These are phyloP conservation scores for Auanema sp. DNA, from an alignment of 2,888 invertebrate species.

Conservation along the genomic window DNA sequence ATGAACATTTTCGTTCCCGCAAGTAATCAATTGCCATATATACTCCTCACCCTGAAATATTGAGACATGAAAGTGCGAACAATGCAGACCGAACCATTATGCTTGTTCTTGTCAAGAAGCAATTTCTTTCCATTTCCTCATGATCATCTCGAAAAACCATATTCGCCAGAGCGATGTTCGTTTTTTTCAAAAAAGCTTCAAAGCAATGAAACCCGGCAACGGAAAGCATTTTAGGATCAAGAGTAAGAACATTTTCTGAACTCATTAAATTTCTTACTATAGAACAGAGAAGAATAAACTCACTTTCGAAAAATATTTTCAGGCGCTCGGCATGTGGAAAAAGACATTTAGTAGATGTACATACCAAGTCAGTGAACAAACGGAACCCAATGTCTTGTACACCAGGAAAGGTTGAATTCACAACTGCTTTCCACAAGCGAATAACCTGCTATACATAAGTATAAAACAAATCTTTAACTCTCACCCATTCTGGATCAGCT, in stretches of 20 bases:
- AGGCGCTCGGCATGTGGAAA: too few relatives aligned
- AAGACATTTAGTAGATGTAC: too few relatives aligned
- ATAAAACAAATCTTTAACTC: too few relatives aligned
- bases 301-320: too few relatives aligned
- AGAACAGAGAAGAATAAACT: too few relatives aligned
- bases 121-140: too few relatives aligned
- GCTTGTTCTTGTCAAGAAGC: too few relatives aligned
- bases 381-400: constrained; percentile 13
- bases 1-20: constrained; percentile 7
- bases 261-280: too few relatives aligned
- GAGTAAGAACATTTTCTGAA: constrained; percentile 12
- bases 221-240: constrained; percentile 1
- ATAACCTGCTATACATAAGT: neutral
- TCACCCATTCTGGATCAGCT: too few relatives aligned
- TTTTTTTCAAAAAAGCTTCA: constrained; percentile 6
- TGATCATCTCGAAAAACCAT: too few relatives aligned
- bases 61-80: neutral
- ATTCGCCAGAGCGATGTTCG: constrained; percentile 5
- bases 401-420: neutral
- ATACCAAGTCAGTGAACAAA: constrained; percentile 6
- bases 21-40: constrained; percentile 9
- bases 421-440: constrained; percentile 10
- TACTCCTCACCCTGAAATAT: constrained; percentile 16
- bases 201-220: constrained; percentile 18
- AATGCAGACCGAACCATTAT: too few relatives aligned